A percentile compares a stretch with the other conserved stretches of the same genome.
Evolutionary conservation across 2,113 vertebrate species (phyloP).

Genomic region (Ciconia maguari): DNA sequence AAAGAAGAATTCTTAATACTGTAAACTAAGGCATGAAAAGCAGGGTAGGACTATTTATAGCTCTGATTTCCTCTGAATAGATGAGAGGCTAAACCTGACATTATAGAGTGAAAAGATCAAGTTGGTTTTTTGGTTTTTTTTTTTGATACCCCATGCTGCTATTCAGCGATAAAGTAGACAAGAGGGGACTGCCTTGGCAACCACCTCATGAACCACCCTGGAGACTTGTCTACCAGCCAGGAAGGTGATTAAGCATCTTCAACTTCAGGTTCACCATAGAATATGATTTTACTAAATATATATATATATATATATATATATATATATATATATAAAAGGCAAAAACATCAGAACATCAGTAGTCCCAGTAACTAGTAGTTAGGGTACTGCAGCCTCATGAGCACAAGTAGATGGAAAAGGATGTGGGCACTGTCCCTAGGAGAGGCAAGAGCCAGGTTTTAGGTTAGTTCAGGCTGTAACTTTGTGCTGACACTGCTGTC

Average conservation of each 20-base stretch:
- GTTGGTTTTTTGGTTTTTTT: neutral
- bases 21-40: neutral
- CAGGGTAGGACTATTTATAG: neutral
- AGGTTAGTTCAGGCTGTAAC: neutral
- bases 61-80: conserved; percentile 14
- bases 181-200: neutral
- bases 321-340: neutral
- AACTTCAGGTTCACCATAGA: neutral
- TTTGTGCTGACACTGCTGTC: neutral
- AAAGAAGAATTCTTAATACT: neutral
- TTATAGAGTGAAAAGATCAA: neutral
- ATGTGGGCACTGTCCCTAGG: neutral
- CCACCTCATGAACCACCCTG: neutral
- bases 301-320: no score
- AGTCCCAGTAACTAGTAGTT: neutral
- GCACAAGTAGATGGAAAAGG: neutral
- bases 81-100: neutral
- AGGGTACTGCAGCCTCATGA: neutral
- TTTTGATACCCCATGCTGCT: neutral
- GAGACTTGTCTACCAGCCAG: neutral
- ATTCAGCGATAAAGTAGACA: neutral
- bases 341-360: neutral
- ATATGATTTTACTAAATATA: neutral
- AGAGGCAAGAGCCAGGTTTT: neutral
- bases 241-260: neutral